Evolutionary conservation across 2,888 invertebrate genomes (phyloP).

Genomic region (Trichopoda pennipes): DNA sequence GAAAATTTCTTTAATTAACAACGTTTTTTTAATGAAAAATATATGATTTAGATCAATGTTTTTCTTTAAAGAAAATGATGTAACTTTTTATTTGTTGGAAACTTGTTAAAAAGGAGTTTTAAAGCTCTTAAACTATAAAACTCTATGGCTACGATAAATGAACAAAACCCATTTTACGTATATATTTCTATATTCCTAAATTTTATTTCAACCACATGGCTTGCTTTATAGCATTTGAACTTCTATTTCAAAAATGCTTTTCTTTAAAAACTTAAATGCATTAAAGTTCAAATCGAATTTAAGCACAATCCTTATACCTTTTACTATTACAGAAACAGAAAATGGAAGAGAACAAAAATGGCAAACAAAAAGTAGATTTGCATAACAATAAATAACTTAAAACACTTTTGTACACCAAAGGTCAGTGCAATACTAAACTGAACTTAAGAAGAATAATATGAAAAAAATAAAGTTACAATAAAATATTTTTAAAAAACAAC

Average conservation of each 20-base stretch:
- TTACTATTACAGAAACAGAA: not conserved
- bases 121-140: no score
- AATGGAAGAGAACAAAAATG: constrained; percentile 1
- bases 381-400: constrained; percentile 64
- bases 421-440: constrained; percentile 60
- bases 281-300: constrained; percentile 28
- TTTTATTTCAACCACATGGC: not conserved
- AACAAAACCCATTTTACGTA: no score
- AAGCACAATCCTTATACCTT: constrained; percentile 28
- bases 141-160: no score
- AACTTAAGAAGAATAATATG: constrained; percentile 19
- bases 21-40: no score
- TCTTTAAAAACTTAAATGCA: constrained; percentile 33
- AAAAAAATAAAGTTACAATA: constrained; percentile 53
- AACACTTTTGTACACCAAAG: constrained; percentile 53
- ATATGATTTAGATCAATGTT: no score
- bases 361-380: constrained; percentile 36
- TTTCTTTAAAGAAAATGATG: no score
- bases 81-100: no score
- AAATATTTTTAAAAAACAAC: constrained; percentile 53
- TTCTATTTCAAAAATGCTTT: not conserved
- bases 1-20: no score
- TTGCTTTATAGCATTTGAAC: not conserved
- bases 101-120: no score
- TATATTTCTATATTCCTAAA: not conserved